phyloP scores from a whole-genome alignment of 2,113 vertebrate genomes.

The Cynocephalus volans region DNA sequence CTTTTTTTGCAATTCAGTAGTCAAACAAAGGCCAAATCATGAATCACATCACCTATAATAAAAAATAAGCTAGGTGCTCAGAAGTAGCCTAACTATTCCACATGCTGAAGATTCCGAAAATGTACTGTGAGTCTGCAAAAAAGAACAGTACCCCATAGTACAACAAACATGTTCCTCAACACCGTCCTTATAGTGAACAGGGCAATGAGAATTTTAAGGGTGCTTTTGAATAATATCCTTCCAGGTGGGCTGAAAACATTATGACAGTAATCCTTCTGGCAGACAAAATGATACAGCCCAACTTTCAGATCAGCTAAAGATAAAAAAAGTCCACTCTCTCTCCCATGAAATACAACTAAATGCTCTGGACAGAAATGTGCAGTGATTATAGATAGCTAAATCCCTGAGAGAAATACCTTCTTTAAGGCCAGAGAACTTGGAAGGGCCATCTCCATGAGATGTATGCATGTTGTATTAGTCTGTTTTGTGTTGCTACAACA shows the following conservation, averaged over 20 bases:
- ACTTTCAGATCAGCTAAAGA: neutral
- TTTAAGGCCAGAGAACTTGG: neutral
- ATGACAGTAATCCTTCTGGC: neutral
- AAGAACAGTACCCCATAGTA: neutral
- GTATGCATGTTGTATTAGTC: too few species aligned
- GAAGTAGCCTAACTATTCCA: neutral
- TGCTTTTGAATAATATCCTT: neutral
- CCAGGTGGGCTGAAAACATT: neutral
- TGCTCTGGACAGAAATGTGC: neutral
- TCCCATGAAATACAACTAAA: neutral
- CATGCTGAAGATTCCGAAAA: neutral
- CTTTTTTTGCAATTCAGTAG: neutral
- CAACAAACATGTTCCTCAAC: neutral
- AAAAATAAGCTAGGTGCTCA: neutral
- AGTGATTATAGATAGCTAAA: neutral
- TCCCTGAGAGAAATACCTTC: neutral
- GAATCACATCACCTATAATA: neutral
- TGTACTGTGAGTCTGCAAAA: neutral
- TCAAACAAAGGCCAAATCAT: neutral
- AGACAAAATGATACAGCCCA: neutral
- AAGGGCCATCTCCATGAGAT: neutral
- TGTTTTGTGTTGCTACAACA: too few species aligned
- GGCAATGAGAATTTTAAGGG: neutral
- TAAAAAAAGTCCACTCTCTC: neutral
- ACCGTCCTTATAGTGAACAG: neutral